A percentile compares a stretch with the other conserved stretches of the same genome.
Conservation (phyloP, 2,797 vertebrate species). For the Coendou prehensilis region DNA sequence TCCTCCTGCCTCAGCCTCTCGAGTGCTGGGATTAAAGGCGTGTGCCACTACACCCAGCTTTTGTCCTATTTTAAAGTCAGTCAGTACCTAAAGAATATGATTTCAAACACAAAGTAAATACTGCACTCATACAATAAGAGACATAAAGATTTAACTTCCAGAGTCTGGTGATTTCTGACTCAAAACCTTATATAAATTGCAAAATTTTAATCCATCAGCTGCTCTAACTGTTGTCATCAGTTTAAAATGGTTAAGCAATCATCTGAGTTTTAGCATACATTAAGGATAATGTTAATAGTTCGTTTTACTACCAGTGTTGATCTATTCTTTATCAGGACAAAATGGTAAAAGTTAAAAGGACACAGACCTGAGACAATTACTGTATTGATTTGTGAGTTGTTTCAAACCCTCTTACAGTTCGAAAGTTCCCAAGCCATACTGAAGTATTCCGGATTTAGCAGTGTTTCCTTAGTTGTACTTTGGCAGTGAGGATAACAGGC, state of each 20-base stretch:
- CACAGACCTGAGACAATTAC: neutral
- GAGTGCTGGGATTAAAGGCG: neutral
- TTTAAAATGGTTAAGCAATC: slow-evolving; percentile 26
- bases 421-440: slow-evolving; percentile 3
- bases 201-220: neutral
- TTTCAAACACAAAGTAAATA: slow-evolving; percentile 53
- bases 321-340: slow-evolving; percentile 25
- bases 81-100: neutral
- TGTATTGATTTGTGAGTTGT: neutral
- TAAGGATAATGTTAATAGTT: neutral
- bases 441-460: neutral
- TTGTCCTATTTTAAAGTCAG: neutral
- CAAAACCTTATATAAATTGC: neutral
- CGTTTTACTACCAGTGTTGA: neutral
- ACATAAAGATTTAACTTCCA: neutral
- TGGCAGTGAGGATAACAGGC: slow-evolving; percentile 11
- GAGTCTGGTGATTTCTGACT: neutral
- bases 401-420: slow-evolving; percentile 3
- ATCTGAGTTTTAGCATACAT: neutral
- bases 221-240: neutral
- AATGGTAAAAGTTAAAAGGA: slow-evolving; percentile 32
- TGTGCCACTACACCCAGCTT: neutral
- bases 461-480: slow-evolving; percentile 52
- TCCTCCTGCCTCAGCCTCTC: neutral
- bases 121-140: neutral